Base-by-base conservation (phyloP, 2,888 invertebrate species). In the Lasioglossum calceatum region DNA sequence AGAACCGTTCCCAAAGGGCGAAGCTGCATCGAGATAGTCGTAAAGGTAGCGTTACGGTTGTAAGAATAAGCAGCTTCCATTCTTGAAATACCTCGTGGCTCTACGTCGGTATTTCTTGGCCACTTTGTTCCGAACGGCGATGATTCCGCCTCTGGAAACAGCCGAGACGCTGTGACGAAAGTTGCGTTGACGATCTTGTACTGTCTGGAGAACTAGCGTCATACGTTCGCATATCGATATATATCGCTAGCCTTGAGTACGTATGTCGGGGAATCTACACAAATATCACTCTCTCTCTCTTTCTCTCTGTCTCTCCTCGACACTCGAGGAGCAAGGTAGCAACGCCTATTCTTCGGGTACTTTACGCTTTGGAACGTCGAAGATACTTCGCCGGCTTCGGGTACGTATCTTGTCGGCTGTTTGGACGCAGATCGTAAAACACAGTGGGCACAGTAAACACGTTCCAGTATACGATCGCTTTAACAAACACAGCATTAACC, bases 371-470 rank as follows among this genome's bases (percentile, higher is more conserved):
- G 47, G 50, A 39, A 4, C 70, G n/a, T 79, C 79, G 75, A 71
- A 77, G 77, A 82, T 77, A 80, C 67, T 81, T 82, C 76, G 70
- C 19, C 47, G 70, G 54, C 54, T 54, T 54, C 32, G 27, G 82
- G 50, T 72, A 75, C 77, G 23, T 23, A 70, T 83, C 74, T 85
- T 76, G 50, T 61, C 75, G 27, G 84, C 87, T 87, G 87, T 92
- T 91, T 82, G 79, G 81, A 87, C 77, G 85, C 77, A 74, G 87
- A 64, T 89, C 90, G 92, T 91, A 92, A 92, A 92, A 86, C 87
- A 84, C 82, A 77, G 74, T 77, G 44, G 79, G 79, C 85, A 84
- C 81, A 75, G 77, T 85, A 79, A 87, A 89, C 78, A 79, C 80
- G 58, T 75, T 36, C 70, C 47, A 77, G 82, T 77, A 79, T 82